Percentiles rank a stretch among this genome's conserved stretches.
phyloP scores from a whole-genome alignment of 2,888 invertebrate genomes.

The Spicauda simplicius region DNA sequence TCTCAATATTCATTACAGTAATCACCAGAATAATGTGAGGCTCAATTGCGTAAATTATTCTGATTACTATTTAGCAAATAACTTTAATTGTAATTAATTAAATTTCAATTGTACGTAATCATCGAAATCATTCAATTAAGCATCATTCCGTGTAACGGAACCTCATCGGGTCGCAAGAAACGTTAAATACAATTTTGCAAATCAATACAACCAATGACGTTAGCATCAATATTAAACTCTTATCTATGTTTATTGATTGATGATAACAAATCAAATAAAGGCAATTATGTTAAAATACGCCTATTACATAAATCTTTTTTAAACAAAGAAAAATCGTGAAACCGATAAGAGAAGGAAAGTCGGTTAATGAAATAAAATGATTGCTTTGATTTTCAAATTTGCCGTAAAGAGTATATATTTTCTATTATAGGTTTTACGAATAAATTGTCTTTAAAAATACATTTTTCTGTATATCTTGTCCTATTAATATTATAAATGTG shows the following conservation, averaged over 20 bases:
- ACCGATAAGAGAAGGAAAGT: no score
- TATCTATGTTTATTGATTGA: neutral
- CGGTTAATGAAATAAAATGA: no score
- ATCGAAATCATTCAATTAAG: neutral
- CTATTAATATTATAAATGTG: no score
- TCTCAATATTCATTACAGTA: neutral
- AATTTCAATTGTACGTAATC: constrained; percentile 7
- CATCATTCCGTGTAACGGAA: neutral
- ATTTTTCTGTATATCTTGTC: no score
- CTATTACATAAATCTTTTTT: no score
- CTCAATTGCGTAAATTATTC: neutral
- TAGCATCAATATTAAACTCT: neutral
- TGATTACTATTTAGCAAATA: neutral
- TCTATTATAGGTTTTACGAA: no score
- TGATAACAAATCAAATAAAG: neutral
- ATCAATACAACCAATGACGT: neutral
- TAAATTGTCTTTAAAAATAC: no score
- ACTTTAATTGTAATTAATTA: constrained; percentile 2
- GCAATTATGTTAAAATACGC: no score
- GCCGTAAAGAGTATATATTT: no score
- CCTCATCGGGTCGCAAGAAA: neutral
- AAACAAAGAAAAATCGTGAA: no score
- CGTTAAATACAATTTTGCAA: neutral
- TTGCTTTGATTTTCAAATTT: no score
- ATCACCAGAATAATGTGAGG: neutral